Percentiles rank a stretch among this genome's conserved stretches.
phyloP scores from a whole-genome alignment of 2,113 vertebrate genomes.

The Corythornis madagascariensis region DNA sequence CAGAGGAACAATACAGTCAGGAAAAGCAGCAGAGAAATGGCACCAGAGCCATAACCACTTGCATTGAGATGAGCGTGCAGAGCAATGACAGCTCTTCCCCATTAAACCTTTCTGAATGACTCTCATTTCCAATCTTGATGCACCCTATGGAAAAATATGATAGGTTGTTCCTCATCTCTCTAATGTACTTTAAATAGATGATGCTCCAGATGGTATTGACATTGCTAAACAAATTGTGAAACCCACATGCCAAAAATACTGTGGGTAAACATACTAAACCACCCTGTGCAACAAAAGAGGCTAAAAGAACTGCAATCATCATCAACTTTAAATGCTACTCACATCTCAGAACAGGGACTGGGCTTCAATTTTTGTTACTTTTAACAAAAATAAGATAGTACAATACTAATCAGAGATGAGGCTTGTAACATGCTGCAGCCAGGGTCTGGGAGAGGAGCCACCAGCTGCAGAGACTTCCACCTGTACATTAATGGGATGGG shows the following conservation, averaged over 20 bases:
- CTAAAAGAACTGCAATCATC: constrained; percentile 69
- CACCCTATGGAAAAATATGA: constrained; percentile 70
- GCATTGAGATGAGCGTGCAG: neutral
- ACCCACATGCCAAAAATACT: constrained; percentile 73
- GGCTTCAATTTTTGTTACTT: constrained; percentile 64
- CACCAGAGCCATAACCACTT: neutral
- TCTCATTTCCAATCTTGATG: constrained; percentile 69
- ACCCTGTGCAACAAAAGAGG: constrained; percentile 66
- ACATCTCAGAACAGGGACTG: constrained; percentile 1
- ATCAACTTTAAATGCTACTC: constrained; percentile 67
- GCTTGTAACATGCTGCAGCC: neutral
- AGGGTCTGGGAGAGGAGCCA: neutral
- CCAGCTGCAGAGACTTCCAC: constrained; percentile 42
- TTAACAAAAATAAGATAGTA: constrained; percentile 57
- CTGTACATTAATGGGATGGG: neutral
- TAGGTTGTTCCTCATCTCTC: constrained; percentile 70
- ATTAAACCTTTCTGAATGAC: constrained; percentile 65
- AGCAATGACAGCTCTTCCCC: constrained; percentile 12
- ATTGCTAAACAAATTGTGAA: constrained; percentile 73
- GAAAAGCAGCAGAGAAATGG: neutral
- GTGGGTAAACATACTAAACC: constrained; percentile 72
- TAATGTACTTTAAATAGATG: constrained; percentile 73
- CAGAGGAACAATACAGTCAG: constrained; percentile 33
- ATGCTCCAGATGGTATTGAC: constrained; percentile 76
- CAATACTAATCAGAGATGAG: constrained; percentile 43